Evolutionary conservation across 2,888 invertebrate species (phyloP).

Genomic region (Dione juno): DNA sequence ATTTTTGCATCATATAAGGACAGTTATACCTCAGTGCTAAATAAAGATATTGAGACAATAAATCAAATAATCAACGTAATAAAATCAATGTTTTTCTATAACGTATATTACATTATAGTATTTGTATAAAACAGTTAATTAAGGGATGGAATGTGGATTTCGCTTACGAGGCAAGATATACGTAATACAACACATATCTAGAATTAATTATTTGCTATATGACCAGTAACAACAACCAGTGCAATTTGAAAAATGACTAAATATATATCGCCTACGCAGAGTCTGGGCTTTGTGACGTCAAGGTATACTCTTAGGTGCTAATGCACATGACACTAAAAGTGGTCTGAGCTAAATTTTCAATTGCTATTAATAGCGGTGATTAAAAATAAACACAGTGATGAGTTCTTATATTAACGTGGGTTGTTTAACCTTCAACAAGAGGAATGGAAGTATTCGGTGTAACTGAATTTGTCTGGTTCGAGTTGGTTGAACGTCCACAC

Average conservation of each 20-base stretch:
- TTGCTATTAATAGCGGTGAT: conserved; percentile 68
- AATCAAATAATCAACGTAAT: neutral
- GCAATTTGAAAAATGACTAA: conserved; percentile 39
- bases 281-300: conserved; percentile 42
- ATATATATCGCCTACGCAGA: conserved; percentile 33
- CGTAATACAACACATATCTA: conserved; percentile 25
- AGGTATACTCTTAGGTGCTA: conserved; percentile 36
- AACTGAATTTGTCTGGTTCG: conserved; percentile 61
- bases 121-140: conserved; percentile 2
- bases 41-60: neutral
- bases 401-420: conserved; percentile 70
- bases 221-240: conserved; percentile 27
- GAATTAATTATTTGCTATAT: conserved; percentile 26
- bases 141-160: conserved; percentile 25
- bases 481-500: conserved; percentile 56
- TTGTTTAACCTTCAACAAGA: conserved; percentile 69
- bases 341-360: conserved; percentile 60
- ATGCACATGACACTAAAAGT: conserved; percentile 56
- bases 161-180: conserved; percentile 31
- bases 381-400: conserved; percentile 69
- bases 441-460: conserved; percentile 59
- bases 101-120: neutral
- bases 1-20: conserved; percentile 31
- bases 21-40: neutral
- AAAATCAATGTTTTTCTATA: neutral